These are phyloP conservation scores for Mesochorus sp. DNA, from an alignment of 2,888 invertebrate genomes.

Conservation along the genomic window DNA sequence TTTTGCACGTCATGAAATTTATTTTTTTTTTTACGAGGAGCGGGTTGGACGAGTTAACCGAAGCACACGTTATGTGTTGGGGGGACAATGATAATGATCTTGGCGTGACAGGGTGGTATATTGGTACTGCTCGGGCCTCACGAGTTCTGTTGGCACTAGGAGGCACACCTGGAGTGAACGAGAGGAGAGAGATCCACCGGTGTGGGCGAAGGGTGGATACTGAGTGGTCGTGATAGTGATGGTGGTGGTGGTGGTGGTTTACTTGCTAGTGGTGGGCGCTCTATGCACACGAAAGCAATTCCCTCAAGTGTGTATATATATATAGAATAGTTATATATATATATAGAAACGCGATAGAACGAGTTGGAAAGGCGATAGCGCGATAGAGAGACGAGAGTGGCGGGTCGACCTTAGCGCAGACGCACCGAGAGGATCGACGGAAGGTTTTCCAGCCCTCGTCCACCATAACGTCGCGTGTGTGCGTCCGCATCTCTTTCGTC, in stretches of 20 bases:
- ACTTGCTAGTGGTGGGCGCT: constrained; percentile 35
- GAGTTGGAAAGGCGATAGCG: constrained; percentile 29
- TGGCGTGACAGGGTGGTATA: constrained; percentile 66
- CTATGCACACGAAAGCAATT: constrained; percentile 60
- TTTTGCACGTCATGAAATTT: neutral
- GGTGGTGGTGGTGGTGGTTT: constrained; percentile 40
- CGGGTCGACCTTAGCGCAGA: constrained; percentile 61
- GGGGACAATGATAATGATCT: constrained; percentile 65
- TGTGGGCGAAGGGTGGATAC: constrained; percentile 57
- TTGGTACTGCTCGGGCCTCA: constrained; percentile 67
- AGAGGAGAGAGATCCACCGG: constrained; percentile 46
- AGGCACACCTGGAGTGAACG: constrained; percentile 62
- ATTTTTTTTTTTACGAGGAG: too few species aligned
- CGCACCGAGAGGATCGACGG: constrained; percentile 50
- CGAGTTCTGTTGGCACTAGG: constrained; percentile 65
- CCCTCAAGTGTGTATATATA: constrained; percentile 21
- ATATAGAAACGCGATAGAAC: constrained; percentile 56
- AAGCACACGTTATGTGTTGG: constrained; percentile 1
- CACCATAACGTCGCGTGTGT: constrained; percentile 2
- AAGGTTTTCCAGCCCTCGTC: constrained; percentile 31
- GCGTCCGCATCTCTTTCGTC: constrained; percentile 8
- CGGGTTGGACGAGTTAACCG: neutral
- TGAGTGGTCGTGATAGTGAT: constrained; percentile 49
- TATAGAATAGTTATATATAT: too few species aligned
- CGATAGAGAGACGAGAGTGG: constrained; percentile 31